phyloP scores from a whole-genome alignment of 2,888 invertebrate species.

The Drosophila niveifrons region DNA sequence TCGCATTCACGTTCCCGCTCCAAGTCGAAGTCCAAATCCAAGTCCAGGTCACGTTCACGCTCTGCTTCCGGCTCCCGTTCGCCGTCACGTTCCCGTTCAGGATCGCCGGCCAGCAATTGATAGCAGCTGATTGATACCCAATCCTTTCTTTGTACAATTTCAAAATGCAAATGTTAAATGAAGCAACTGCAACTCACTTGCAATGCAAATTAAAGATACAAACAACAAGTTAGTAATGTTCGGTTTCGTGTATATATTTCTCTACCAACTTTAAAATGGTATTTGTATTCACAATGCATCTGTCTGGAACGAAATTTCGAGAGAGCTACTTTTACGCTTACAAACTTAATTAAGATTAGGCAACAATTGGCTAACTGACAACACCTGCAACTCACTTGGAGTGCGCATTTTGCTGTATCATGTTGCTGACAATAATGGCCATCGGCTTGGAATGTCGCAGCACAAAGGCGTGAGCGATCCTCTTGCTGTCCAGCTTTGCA shows the following conservation, averaged over 20 bases:
- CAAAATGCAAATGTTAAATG: constrained; percentile 29
- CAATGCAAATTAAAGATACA: constrained; percentile 16
- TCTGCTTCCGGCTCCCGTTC: constrained; percentile 72
- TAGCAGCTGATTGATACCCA: neutral
- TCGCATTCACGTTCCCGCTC: constrained; percentile 46
- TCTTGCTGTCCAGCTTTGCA: constrained; percentile 87
- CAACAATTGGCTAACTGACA: constrained; percentile 43
- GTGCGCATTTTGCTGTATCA: constrained; percentile 78
- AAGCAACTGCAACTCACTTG: constrained; percentile 9
- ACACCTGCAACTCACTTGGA: constrained; percentile 1
- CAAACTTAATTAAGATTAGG: constrained; percentile 47
- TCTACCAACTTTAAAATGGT: constrained; percentile 1
- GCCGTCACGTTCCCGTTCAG: constrained; percentile 52
- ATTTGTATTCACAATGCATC: neutral
- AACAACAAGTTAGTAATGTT: constrained; percentile 6
- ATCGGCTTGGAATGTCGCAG: constrained; percentile 88
- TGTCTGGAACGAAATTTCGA: neutral
- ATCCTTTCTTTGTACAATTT: neutral
- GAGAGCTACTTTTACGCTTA: constrained; percentile 11
- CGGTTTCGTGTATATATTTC: constrained; percentile 5
- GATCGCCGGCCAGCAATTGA: constrained; percentile 67
- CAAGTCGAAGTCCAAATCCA: constrained; percentile 47
- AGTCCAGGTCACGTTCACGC: constrained; percentile 49
- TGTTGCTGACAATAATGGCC: constrained; percentile 85
- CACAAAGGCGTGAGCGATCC: constrained; percentile 93